Conservation (phyloP, 1,140 invertebrate species). For the Pomacea maculata region DNA sequence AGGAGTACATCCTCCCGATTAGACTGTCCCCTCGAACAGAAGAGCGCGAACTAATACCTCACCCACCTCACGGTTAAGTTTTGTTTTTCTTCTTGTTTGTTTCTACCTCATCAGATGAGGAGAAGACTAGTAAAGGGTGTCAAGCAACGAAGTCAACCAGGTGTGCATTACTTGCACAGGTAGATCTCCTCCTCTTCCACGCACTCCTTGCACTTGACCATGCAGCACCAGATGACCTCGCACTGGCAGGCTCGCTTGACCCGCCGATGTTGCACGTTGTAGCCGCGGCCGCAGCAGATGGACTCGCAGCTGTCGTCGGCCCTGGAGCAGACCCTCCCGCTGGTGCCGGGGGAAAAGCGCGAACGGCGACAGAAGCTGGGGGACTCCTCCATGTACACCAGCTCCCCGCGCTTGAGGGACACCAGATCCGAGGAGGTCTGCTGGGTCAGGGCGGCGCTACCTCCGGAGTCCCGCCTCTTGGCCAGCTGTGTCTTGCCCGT, state of each 20-base stretch:
- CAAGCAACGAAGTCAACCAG: too few relatives aligned
- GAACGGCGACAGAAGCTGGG: conserved; percentile 85
- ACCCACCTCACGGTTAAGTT: too few relatives aligned
- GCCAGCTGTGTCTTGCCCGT: conserved; percentile 40
- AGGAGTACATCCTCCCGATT: too few relatives aligned
- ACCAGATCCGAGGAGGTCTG: conserved; percentile 1
- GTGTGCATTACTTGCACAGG: conserved; percentile 52
- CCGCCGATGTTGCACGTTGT: conserved; percentile 50
- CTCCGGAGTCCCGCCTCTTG: neutral
- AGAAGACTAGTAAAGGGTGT: too few relatives aligned
- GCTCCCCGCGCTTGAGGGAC: conserved; percentile 83
- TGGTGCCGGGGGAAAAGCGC: conserved; percentile 54
- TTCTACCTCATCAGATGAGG: too few relatives aligned
- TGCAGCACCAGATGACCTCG: conserved; percentile 61
- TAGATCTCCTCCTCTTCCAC: conserved; percentile 52
- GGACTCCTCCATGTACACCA: conserved; percentile 87
- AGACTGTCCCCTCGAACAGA: too few relatives aligned
- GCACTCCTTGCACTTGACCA: conserved; percentile 59
- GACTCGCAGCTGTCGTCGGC: conserved; percentile 64
- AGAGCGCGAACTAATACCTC: too few relatives aligned
- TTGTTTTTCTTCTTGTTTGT: too few relatives aligned
- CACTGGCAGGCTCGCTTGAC: conserved; percentile 52
- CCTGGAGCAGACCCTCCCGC: conserved; percentile 64
- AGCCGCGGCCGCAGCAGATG: conserved; percentile 68
- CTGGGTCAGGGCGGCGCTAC: neutral